Evolutionary conservation across 1,140 invertebrate genomes (phyloP), one percentile per base, ranked within the genome.

Genomic region (Rhagoletis pomonella): DNA sequence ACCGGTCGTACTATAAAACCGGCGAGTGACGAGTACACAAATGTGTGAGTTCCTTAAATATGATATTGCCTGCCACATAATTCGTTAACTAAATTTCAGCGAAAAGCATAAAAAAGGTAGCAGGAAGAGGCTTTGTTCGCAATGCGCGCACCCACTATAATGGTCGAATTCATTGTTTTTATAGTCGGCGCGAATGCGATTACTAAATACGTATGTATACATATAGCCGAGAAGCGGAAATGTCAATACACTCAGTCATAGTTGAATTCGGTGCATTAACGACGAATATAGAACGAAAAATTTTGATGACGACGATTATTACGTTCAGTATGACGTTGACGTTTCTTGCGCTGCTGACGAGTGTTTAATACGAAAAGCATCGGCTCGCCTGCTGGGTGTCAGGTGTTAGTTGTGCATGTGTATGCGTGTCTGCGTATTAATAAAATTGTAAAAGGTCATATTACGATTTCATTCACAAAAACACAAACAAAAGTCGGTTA

Each of bases 391-490:
- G 2, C n/a, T 81, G 73, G 47, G 10, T 55, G 47, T 81, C 73
- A 81, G 73, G 73, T 81, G 73, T 81, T 47, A 2, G 39, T 10
- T 69, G 47, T 6, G n/a, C 47, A 10, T 55, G 47, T 19, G 14
- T n/a, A 17, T 47, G 69, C 47, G 12, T 50, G 73, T 7, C 9
- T 81, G 9, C n/a, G 73, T 81, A 58, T 81, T 81, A 81, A 81
- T 81, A 81, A 81, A 81, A 81, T 81, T 81, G 73, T 58, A 81
- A 81, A 81, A 81, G 73, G 73, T 81, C 73, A 81, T 81, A 81
- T 81, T 81, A 81, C 73, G 50, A 81, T 81, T 81, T 81, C 73
- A 81, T 81, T 81, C 73, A 81, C 73, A 81, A 55, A 81, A 81
- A 81, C 44, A 81, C 73, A 81, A 50, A 81, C 44, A 81, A 50